These are phyloP conservation scores for Aphodius granarius DNA, from an alignment of 2,888 invertebrate genomes.

Conservation along the genomic window DNA sequence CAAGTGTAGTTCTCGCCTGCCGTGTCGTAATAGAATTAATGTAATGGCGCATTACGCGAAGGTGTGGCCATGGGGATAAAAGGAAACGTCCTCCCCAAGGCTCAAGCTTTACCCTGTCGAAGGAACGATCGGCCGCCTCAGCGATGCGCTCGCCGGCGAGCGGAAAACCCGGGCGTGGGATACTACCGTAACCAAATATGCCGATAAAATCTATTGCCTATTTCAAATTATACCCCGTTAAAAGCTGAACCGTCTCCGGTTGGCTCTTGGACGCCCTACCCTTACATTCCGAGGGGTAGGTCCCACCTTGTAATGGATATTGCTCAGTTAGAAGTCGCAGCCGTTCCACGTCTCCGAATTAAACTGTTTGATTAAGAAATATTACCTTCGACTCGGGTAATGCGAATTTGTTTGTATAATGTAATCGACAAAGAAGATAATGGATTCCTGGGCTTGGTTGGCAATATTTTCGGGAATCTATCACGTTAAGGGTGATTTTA, in stretches of 20 bases:
- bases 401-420: not conserved
- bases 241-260: not conserved
- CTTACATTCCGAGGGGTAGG: not conserved
- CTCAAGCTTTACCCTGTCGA: conserved; percentile 23
- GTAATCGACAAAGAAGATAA: not conserved
- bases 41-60: conserved; percentile 47
- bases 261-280: not conserved
- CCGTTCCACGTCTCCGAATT: conserved; percentile 3
- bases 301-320: not conserved
- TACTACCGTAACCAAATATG: conserved; percentile 25
- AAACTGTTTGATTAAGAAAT: conserved; percentile 13
- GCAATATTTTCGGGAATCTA: not conserved
- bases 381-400: not conserved
- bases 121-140: not conserved
- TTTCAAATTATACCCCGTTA: conserved; percentile 14
- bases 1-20: conserved; percentile 49
- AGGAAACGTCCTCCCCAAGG: conserved; percentile 43
- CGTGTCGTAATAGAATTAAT: conserved; percentile 51
- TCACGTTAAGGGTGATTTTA: not conserved
- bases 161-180: not conserved
- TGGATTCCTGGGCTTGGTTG: not conserved
- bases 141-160: not conserved
- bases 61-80: conserved; percentile 41
- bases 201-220: conserved; percentile 27
- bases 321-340: not conserved